A percentile compares a stretch with the other conserved stretches of the same genome.
These are phyloP conservation scores for Ianthella basta DNA, from an alignment of 37 sponge, comb jelly and placozoan species.

Conservation along the genomic window DNA sequence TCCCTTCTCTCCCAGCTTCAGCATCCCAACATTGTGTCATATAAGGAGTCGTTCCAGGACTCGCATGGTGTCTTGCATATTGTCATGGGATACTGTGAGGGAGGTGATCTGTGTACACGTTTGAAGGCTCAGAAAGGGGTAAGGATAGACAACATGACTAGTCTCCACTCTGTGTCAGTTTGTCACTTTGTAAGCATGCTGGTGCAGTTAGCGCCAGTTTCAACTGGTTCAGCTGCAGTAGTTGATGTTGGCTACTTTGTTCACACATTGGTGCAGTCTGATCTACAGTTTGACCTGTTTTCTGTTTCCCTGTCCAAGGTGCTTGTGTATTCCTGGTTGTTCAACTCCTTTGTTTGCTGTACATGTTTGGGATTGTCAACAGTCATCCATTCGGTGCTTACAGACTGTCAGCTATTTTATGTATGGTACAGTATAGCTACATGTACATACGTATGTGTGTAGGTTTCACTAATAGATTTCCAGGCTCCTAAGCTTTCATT, in stretches of 20 bases:
- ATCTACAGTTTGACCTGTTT: too few species aligned
- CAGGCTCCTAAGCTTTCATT: too few species aligned
- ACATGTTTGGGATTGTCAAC: too few species aligned
- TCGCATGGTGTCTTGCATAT: slow-evolving; percentile 73
- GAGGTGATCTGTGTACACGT: slow-evolving; percentile 89
- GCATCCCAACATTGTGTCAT: slow-evolving; percentile 98
- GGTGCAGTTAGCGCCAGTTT: too few species aligned
- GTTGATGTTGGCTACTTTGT: not conserved
- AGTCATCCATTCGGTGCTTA: too few species aligned
- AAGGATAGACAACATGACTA: too few species aligned
- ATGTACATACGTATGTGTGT: not conserved
- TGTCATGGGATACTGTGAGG: slow-evolving; percentile 97
- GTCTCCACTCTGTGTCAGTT: too few species aligned
- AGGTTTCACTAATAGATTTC: too few species aligned
- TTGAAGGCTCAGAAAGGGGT: slow-evolving; percentile 56
- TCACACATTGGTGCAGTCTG: too few species aligned
- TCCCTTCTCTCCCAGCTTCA: slow-evolving; percentile 75
- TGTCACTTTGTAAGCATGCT: not conserved
- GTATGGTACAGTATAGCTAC: not conserved
- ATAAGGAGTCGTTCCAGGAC: slow-evolving; percentile 94
- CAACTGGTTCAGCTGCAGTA: not conserved
- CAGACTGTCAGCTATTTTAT: too few species aligned
- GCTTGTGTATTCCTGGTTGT: too few species aligned
- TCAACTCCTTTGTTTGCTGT: too few species aligned
- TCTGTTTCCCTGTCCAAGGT: not conserved